phyloP scores from a whole-genome alignment of 2,888 invertebrate genomes.

The Polymixis flavicincta region DNA sequence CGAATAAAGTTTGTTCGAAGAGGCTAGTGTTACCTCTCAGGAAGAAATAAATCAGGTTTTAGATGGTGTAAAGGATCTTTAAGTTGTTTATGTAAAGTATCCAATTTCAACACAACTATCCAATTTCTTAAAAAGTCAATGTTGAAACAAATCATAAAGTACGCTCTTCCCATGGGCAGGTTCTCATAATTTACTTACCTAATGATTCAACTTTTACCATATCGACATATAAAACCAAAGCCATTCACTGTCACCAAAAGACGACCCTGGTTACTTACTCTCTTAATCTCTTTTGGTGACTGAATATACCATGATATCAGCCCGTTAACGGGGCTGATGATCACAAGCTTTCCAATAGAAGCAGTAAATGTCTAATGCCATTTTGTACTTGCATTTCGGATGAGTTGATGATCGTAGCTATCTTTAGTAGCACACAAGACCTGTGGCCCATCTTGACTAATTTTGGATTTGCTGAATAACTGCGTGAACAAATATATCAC shows the following conservation, averaged over 20 bases:
- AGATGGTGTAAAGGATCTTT: conserved; percentile 1
- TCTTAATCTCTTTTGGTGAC: too few relatives aligned
- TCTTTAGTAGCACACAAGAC: too few relatives aligned
- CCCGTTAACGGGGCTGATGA: not conserved
- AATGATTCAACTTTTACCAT: not conserved
- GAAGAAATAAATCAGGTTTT: conserved; percentile 43
- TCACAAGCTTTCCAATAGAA: not conserved
- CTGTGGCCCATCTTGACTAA: not conserved
- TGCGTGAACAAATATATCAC: conserved; percentile 6
- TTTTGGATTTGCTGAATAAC: not conserved
- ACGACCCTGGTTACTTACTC: too few relatives aligned
- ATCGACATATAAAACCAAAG: not conserved
- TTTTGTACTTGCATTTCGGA: not conserved
- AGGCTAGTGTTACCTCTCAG: conserved; percentile 42
- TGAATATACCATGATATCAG: not conserved
- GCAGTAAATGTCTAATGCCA: not conserved
- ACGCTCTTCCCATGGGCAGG: not conserved
- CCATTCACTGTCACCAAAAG: not conserved
- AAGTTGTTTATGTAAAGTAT: conserved; percentile 16
- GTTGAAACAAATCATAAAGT: not conserved
- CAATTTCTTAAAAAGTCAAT: not conserved
- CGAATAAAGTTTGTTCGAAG: conserved; percentile 42
- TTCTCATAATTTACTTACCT: not conserved
- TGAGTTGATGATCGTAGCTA: too few relatives aligned
- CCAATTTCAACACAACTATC: conserved; percentile 11